Conservation (phyloP, 2,888 invertebrate genomes). For the Chrysomela aeneicollis region DNA sequence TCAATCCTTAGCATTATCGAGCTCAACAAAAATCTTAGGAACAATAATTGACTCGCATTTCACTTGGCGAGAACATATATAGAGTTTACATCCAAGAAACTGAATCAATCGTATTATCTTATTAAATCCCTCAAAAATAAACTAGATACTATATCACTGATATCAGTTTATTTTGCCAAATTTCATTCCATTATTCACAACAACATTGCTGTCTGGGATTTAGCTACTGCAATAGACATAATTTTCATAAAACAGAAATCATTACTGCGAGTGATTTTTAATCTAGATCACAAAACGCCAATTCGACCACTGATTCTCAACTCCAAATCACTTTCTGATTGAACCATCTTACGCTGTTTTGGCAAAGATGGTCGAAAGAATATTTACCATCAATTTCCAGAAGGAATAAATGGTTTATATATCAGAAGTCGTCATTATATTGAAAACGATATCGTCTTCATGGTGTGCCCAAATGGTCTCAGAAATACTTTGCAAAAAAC, state of each 20-base stretch:
- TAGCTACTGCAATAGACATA: not conserved
- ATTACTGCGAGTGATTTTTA: conserved; percentile 6
- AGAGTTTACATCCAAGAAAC: conserved; percentile 4
- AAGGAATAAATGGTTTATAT: no score
- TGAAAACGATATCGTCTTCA: no score
- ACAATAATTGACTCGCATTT: not conserved
- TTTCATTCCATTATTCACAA: conserved; percentile 8
- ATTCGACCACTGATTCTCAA: no score
- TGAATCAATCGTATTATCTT: conserved; percentile 13
- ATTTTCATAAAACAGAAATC: conserved; percentile 10
- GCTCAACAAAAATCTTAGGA: not conserved
- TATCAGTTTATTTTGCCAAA: conserved; percentile 2
- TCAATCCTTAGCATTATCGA: not conserved
- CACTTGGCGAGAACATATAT: conserved; percentile 7
- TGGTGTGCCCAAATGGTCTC: no score
- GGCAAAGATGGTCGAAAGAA: no score
- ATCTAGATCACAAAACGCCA: not conserved
- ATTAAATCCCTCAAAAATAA: conserved; percentile 7
- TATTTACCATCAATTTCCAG: no score
- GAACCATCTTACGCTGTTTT: no score
- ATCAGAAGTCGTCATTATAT: no score
- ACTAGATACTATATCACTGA: not conserved
- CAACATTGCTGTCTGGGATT: not conserved
- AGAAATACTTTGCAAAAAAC: no score
- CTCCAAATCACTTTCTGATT: no score